Conservation (phyloP, 2,797 vertebrate genomes). For the Chanos chanos region DNA sequence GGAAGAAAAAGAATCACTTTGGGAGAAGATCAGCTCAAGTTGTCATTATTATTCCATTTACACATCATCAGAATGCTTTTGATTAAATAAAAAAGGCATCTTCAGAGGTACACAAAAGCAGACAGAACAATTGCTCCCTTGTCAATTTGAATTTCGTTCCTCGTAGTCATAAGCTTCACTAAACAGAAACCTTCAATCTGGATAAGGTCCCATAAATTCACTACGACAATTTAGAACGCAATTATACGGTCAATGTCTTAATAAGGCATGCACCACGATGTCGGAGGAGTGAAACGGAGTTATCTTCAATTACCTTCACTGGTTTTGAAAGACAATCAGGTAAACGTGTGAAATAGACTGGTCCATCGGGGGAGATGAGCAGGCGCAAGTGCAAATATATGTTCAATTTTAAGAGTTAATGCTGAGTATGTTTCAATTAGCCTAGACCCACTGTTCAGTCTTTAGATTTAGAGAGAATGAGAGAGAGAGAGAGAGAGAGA, state of each 20-base stretch:
- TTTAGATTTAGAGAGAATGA: background rate
- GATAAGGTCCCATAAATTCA: constrained; percentile 37
- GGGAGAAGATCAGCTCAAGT: constrained; percentile 24
- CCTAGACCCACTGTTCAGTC: background rate
- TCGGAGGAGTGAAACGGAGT: constrained; percentile 32
- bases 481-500: no score
- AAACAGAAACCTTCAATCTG: constrained; percentile 32
- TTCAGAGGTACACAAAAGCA: background rate
- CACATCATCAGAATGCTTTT: constrained; percentile 32
- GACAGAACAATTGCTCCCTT: constrained; percentile 22
- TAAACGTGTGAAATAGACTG: constrained; percentile 34
- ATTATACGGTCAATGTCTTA: constrained; percentile 42
- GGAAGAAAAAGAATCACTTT: background rate
- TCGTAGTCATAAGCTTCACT: constrained; percentile 26
- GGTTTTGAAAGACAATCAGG: constrained; percentile 33
- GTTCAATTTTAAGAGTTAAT: constrained; percentile 28
- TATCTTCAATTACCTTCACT: constrained; percentile 46
- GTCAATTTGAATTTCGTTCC: constrained; percentile 18
- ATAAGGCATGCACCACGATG: constrained; percentile 45
- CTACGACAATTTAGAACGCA: constrained; percentile 36
- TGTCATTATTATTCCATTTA: constrained; percentile 30
- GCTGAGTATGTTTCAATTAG: constrained; percentile 23
- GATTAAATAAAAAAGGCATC: constrained; percentile 10
- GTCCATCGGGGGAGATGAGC: constrained; percentile 14
- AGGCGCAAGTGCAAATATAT: constrained; percentile 35